Percentiles rank a stretch among this genome's conserved stretches.
Evolutionary conservation across 2,113 vertebrate genomes (phyloP).

Genomic region (Hirundichthys speculiger): DNA sequence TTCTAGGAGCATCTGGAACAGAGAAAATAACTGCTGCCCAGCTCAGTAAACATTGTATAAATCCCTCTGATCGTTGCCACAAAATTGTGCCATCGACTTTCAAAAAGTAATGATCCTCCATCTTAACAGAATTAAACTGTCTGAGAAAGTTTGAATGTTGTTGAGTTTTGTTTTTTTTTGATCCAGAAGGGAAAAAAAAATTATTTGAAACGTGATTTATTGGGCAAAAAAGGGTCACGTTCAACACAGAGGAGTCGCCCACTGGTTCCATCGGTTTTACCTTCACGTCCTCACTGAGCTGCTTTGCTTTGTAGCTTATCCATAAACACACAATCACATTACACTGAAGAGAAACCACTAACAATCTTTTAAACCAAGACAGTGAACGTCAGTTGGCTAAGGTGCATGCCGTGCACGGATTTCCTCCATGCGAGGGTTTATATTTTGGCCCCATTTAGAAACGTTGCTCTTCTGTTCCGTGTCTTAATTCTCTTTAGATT

Average conservation of each 20-base stretch:
- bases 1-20: slow-evolving; percentile 44
- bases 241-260: slow-evolving; percentile 15
- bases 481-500: slow-evolving; percentile 8
- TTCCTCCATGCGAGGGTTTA: slow-evolving; percentile 48
- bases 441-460: slow-evolving; percentile 21
- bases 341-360: slow-evolving; percentile 14
- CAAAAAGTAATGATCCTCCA: slow-evolving; percentile 64
- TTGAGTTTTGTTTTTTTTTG: slow-evolving; percentile 39
- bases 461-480: slow-evolving; percentile 9
- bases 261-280: slow-evolving; percentile 10
- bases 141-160: slow-evolving; percentile 52
- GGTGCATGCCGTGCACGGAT: slow-evolving; percentile 35
- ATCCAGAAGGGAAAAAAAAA: slow-evolving; percentile 20
- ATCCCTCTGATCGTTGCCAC: slow-evolving; percentile 44
- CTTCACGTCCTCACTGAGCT: background rate
- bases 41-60: slow-evolving; percentile 55
- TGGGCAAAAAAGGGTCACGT: slow-evolving; percentile 4
- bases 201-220: slow-evolving; percentile 22
- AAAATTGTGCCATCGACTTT: slow-evolving; percentile 68
- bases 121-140: slow-evolving; percentile 32
- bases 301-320: slow-evolving; percentile 10
- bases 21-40: slow-evolving; percentile 54
- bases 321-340: slow-evolving; percentile 2
- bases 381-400: slow-evolving; percentile 35
- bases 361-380: slow-evolving; percentile 10